These are phyloP conservation scores for Linepithema humile DNA, from an alignment of 1,140 invertebrate genomes.

Conservation along the genomic window DNA sequence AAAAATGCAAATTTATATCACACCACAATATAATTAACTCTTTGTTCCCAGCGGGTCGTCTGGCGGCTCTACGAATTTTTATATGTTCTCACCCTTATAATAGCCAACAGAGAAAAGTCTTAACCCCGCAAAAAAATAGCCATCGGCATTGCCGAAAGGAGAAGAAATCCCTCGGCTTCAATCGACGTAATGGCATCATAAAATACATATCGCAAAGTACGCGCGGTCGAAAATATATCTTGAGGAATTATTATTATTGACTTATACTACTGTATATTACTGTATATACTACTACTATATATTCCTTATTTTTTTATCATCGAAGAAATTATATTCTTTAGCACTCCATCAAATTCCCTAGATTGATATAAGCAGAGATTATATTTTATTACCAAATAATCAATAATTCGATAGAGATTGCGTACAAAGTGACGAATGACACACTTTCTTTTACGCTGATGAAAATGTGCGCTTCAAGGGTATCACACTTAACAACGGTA, in stretches of 20 bases:
- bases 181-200: not conserved
- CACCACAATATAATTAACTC: constrained; percentile 32
- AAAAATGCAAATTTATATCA: constrained; percentile 35
- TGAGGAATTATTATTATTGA: not conserved
- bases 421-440: not conserved
- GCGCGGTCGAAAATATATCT: not conserved
- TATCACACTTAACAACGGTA: constrained; percentile 18
- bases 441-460: not conserved
- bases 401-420: not conserved
- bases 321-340: not conserved
- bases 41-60: constrained; percentile 11
- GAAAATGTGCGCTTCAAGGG: not conserved
- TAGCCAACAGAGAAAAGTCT: not conserved
- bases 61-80: constrained; percentile 4
- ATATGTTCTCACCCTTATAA: constrained; percentile 11
- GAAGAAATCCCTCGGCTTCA: not conserved
- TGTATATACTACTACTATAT: too few species aligned
- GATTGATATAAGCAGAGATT: not conserved
- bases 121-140: constrained; percentile 3
- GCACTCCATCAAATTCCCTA: not conserved
- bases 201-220: not conserved
- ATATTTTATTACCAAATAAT: constrained; percentile 1
- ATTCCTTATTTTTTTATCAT: not conserved
- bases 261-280: too few species aligned
- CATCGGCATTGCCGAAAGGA: not conserved